Conservation (phyloP, 2,888 invertebrate species). For the Omphaloscelis lunosa region DNA sequence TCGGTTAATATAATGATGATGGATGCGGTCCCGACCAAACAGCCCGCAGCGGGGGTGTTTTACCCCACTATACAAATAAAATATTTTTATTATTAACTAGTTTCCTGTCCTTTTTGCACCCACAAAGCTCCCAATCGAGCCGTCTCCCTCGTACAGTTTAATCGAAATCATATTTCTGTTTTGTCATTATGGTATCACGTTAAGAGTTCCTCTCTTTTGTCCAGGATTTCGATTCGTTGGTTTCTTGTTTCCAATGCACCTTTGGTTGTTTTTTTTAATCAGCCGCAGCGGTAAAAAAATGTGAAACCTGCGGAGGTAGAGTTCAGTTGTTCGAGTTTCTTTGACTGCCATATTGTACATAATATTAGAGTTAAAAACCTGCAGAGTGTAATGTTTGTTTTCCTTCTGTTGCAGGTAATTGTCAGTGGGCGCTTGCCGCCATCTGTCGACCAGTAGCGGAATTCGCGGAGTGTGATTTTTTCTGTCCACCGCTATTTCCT, state of each 20-base stretch:
- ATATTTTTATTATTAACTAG: constrained; percentile 90
- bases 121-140: constrained; percentile 73
- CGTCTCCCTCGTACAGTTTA: constrained; percentile 85
- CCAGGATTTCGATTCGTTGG: constrained; percentile 85
- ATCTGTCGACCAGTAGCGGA: constrained; percentile 84
- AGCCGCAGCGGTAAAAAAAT: constrained; percentile 81
- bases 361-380: constrained; percentile 53
- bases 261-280: constrained; percentile 80
- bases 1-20: constrained; percentile 91
- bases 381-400: constrained; percentile 61
- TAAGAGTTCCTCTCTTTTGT: constrained; percentile 90
- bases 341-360: constrained; percentile 46
- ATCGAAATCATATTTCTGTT: constrained; percentile 91
- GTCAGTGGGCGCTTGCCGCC: constrained; percentile 74
- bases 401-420: constrained; percentile 73
- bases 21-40: constrained; percentile 88
- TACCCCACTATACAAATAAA: constrained; percentile 91
- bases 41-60: constrained; percentile 90
- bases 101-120: constrained; percentile 82
- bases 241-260: constrained; percentile 89
- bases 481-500: constrained; percentile 79
- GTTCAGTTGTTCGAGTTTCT: constrained; percentile 55
- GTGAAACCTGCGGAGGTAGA: constrained; percentile 71
- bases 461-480: constrained; percentile 73
- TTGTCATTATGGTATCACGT: constrained; percentile 90